Conservation (phyloP, 2,113 vertebrate species). For the Ailurus styani region DNA sequence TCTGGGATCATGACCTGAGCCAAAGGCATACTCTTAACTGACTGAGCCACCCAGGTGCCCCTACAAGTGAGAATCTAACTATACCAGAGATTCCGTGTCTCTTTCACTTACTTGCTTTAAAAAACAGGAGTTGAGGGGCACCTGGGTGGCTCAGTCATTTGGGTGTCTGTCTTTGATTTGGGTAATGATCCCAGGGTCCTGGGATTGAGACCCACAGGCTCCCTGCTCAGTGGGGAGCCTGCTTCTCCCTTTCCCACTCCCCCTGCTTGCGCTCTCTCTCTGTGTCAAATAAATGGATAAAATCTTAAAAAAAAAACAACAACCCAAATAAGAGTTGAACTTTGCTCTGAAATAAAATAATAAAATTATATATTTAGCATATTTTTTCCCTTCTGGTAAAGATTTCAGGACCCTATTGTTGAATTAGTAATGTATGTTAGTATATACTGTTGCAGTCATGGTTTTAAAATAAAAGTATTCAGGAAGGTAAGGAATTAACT, state of each 20-base stretch:
- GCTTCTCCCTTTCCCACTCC: too few relatives aligned
- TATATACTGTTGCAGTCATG: conserved; percentile 2
- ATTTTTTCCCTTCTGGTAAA: neutral
- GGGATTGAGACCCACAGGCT: too few relatives aligned
- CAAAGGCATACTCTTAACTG: too few relatives aligned
- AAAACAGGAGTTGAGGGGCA: conserved; percentile 18
- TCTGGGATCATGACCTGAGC: too few relatives aligned
- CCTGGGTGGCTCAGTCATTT: too few relatives aligned
- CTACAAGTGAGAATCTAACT: conserved; percentile 56
- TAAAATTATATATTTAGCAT: conserved; percentile 9
- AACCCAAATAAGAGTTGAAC: neutral
- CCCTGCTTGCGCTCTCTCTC: too few relatives aligned
- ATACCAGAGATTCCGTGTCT: neutral
- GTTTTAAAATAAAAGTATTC: conserved; percentile 40
- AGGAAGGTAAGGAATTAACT: conserved; percentile 18
- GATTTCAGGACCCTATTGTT: neutral
- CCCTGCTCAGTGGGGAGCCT: too few relatives aligned
- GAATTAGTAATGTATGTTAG: conserved; percentile 1
- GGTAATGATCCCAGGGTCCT: too few relatives aligned
- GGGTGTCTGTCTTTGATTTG: too few relatives aligned
- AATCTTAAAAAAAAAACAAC: too few relatives aligned
- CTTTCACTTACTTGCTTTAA: conserved; percentile 39
- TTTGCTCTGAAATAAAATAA: conserved; percentile 63
- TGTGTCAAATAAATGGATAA: too few relatives aligned
- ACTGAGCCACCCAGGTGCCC: too few relatives aligned